A percentile compares a stretch with the other conserved stretches of the same genome.
These are phyloP conservation scores for Pao palembangensis DNA, from an alignment of 2,113 vertebrate species.

Conservation along the genomic window DNA sequence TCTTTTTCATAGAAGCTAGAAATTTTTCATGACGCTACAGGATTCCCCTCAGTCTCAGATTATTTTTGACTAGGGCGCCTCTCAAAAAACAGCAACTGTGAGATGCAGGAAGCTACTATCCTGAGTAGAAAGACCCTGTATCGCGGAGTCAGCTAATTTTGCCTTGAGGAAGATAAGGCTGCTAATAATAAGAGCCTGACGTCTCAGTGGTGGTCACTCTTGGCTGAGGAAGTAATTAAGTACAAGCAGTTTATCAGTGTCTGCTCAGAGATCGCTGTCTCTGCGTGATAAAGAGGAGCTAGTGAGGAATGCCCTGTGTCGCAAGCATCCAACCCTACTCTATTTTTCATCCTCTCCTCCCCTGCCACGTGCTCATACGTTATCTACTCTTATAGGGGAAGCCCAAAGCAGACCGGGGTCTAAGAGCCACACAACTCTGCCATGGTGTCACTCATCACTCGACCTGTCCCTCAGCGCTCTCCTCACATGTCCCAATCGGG, in stretches of 20 bases:
- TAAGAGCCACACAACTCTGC: conserved; percentile 24
- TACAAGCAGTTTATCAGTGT: conserved; percentile 67
- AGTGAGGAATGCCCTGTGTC: conserved; percentile 51
- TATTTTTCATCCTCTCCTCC: conserved; percentile 32
- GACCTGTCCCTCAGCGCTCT: conserved; percentile 19
- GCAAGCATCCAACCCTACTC: conserved; percentile 42
- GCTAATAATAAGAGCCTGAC: conserved; percentile 67
- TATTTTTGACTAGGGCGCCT: conserved; percentile 18
- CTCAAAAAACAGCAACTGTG: conserved; percentile 28
- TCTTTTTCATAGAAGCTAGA: conserved; percentile 5
- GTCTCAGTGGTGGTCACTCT: conserved; percentile 58
- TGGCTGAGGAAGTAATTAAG: conserved; percentile 72
- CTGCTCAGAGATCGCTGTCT: conserved; percentile 62
- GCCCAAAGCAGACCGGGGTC: conserved; percentile 34
- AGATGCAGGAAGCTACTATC: conserved; percentile 24
- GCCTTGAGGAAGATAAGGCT: conserved; percentile 64
- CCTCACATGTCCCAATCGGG: conserved; percentile 62
- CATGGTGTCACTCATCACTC: conserved; percentile 46
- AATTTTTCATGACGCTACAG: conserved; percentile 7
- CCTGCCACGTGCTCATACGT: conserved; percentile 12
- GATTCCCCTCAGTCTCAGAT: conserved; percentile 15
- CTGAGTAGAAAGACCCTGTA: conserved; percentile 47
- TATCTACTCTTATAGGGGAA: conserved; percentile 48
- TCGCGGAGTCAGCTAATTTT: conserved; percentile 46
- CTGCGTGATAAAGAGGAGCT: conserved; percentile 60